Percentiles rank a stretch among this genome's conserved stretches.
Evolutionary conservation across 2,113 vertebrate genomes (phyloP).

Genomic region (Silurus meridionalis): DNA sequence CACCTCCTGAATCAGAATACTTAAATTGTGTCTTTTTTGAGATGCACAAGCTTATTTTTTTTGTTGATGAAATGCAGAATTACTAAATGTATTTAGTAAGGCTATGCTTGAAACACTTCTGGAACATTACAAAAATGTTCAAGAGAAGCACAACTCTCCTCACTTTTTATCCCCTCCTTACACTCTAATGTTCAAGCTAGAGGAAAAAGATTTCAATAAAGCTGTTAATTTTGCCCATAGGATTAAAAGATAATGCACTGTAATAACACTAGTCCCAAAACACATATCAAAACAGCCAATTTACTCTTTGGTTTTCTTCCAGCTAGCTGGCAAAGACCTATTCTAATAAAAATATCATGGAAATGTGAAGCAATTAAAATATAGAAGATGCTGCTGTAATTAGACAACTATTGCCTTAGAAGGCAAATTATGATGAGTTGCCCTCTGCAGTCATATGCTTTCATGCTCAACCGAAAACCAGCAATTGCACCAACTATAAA

Average conservation of each 20-base stretch:
- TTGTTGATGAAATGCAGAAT: not conserved
- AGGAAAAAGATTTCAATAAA: conserved; percentile 6
- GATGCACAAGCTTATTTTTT: not conserved
- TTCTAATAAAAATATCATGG: not conserved
- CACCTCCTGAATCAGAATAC: not conserved
- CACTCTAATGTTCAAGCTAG: not conserved
- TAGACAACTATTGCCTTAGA: not conserved
- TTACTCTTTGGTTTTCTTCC: conserved; percentile 4
- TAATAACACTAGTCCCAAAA: conserved; percentile 47
- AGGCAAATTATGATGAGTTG: conserved; percentile 1
- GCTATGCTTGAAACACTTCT: not conserved
- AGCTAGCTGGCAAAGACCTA: not conserved
- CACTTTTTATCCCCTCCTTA: not conserved
- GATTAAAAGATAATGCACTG: conserved; percentile 35
- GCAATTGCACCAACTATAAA: not conserved
- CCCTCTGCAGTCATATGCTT: not conserved
- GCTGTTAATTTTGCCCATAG: conserved; percentile 24
- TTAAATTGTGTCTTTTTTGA: not conserved
- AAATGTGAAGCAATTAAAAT: conserved; percentile 19
- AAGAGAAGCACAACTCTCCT: not conserved
- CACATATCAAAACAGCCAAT: conserved; percentile 4
- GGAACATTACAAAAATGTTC: not conserved
- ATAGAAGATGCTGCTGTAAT: not conserved
- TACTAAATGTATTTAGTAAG: not conserved
- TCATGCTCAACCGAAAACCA: not conserved